Evolutionary conservation across 2,113 vertebrate genomes (phyloP).

Genomic region (Sceloporus tristichus): DNA sequence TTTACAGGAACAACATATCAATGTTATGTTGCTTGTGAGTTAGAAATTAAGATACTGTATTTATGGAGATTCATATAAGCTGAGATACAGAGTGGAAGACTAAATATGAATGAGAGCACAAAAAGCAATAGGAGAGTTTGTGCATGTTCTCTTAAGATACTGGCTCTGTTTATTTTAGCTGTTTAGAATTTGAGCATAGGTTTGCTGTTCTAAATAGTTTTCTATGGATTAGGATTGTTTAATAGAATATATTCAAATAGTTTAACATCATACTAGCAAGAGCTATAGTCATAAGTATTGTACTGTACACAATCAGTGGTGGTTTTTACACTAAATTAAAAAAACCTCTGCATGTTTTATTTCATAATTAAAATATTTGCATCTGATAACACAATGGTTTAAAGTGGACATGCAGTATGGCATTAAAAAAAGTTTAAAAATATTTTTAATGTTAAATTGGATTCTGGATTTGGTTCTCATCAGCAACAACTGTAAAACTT

Average conservation of each 20-base stretch:
- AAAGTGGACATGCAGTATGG: conserved; percentile 73
- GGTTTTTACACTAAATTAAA: conserved; percentile 67
- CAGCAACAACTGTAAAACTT: conserved; percentile 67
- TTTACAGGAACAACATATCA: conserved; percentile 77
- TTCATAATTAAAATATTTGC: conserved; percentile 70
- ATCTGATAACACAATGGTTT: conserved; percentile 68
- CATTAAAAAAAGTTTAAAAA: conserved; percentile 72
- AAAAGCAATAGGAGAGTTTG: conserved; percentile 74
- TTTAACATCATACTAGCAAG: conserved; percentile 71
- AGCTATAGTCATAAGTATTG: conserved; percentile 69
- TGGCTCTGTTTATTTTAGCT: conserved; percentile 62
- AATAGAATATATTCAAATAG: conserved; percentile 68
- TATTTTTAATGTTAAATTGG: conserved; percentile 63
- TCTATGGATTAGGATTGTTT: conserved; percentile 75
- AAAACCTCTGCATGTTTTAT: conserved; percentile 64
- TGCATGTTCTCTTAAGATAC: conserved; percentile 67
- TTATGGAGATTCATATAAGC: conserved; percentile 70
- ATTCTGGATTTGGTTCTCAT: conserved; percentile 58
- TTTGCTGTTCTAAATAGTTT: conserved; percentile 75
- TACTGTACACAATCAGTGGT: conserved; percentile 75
- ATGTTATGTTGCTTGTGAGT: conserved; percentile 64
- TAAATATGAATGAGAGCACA: conserved; percentile 74
- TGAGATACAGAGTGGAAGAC: conserved; percentile 80
- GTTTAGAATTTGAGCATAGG: conserved; percentile 67
- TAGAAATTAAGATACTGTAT: conserved; percentile 73